A percentile compares a stretch with the other conserved stretches of the same genome.
Conservation (phyloP, 37 sponge, comb jelly and placozoan genomes). For the Beroe forskalii region DNA sequence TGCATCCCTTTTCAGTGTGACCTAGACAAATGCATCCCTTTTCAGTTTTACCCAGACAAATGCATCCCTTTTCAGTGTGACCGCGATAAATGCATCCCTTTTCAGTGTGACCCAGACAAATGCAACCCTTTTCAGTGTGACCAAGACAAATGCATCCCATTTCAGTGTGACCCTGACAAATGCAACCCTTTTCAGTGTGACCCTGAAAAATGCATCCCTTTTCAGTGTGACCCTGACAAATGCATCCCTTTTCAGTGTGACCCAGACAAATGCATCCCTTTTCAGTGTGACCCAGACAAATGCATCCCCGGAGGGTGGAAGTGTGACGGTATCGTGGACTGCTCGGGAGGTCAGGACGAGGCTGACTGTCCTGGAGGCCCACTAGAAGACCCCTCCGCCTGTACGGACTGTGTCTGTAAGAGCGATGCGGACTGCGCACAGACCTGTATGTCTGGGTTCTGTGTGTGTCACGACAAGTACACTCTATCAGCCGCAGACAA, state of each 20-base stretch:
- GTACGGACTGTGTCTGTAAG: background rate
- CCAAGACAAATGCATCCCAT: no score
- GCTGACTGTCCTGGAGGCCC: background rate
- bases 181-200: no score
- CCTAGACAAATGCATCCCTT: no score
- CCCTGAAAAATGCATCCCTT: no score
- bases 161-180: no score
- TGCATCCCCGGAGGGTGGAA: background rate
- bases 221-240: no score
- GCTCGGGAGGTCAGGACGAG: background rate
- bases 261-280: background rate
- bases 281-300: slow-evolving; percentile 9
- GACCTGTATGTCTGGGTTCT: slow-evolving; percentile 47
- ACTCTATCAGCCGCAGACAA: slow-evolving; percentile 11
- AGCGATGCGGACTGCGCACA: background rate
- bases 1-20: no score
- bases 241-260: background rate
- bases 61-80: no score
- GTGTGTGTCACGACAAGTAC: background rate
- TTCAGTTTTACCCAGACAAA: no score
- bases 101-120: no score
- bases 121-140: no score
- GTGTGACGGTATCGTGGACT: slow-evolving; percentile 17
- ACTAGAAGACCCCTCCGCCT: background rate
- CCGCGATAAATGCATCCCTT: no score